Evolutionary conservation across 2,113 vertebrate genomes (phyloP).

Genomic region (Phasianus colchicus): DNA sequence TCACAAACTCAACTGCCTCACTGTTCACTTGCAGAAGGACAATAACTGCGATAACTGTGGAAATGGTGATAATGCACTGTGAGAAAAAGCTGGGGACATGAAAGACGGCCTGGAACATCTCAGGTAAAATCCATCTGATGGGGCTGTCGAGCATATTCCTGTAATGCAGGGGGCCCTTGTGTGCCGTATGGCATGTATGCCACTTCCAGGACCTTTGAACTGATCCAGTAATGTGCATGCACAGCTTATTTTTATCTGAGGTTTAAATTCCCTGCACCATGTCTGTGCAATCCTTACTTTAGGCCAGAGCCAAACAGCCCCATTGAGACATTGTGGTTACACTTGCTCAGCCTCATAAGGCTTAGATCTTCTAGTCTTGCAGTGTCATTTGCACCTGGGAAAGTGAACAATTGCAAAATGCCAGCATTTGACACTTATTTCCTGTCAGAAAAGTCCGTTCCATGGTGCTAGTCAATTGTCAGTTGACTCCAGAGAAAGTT

Average conservation of each 20-base stretch:
- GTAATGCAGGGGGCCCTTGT: not conserved
- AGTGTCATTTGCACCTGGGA: not conserved
- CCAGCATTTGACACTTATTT: not conserved
- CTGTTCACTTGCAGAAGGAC: not conserved
- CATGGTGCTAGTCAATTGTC: not conserved
- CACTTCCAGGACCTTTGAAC: not conserved
- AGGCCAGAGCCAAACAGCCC: not conserved
- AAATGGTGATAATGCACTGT: not conserved
- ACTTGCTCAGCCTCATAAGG: not conserved
- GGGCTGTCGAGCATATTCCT: not conserved
- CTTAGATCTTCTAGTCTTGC: not conserved
- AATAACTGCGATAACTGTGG: not conserved
- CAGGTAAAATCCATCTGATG: not conserved
- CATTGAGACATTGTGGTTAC: not conserved
- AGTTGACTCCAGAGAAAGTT: not conserved
- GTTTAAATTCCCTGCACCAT: not conserved
- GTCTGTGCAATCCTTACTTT: not conserved
- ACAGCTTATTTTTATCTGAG: accelerated
- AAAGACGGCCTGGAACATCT: not conserved
- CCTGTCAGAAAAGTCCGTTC: not conserved
- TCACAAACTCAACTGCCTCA: not conserved
- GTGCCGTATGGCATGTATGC: too few species aligned
- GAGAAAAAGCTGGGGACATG: not conserved
- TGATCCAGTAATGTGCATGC: not conserved
- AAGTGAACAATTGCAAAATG: slow-evolving; percentile 11